Evolutionary conservation across 2,113 vertebrate species (phyloP).

Genomic region (Atherinomorus stipes): DNA sequence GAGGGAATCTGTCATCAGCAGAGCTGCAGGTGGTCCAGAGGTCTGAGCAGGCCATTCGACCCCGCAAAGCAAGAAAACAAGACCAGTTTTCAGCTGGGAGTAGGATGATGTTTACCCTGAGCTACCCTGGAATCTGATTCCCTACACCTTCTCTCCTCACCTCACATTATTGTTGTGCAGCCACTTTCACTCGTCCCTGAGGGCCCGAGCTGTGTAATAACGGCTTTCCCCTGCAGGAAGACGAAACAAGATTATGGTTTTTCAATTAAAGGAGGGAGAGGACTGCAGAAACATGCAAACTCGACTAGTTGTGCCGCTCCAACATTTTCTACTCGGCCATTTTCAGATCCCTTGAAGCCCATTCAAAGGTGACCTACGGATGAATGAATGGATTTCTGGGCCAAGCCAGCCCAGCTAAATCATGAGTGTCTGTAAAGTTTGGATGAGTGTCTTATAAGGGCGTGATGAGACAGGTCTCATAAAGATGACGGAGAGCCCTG

Average conservation of each 20-base stretch:
- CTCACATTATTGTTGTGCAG: slow-evolving; percentile 57
- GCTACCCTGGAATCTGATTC: slow-evolving; percentile 66
- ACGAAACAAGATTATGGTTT: slow-evolving; percentile 52
- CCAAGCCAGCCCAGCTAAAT: slow-evolving; percentile 68
- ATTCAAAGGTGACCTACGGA: slow-evolving; percentile 72
- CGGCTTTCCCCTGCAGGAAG: slow-evolving; percentile 36
- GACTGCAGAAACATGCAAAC: slow-evolving; percentile 33
- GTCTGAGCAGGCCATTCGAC: slow-evolving; percentile 54
- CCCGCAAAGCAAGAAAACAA: slow-evolving; percentile 68
- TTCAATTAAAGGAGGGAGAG: slow-evolving; percentile 38
- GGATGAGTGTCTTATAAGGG: slow-evolving; percentile 80
- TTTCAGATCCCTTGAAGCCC: slow-evolving; percentile 51
- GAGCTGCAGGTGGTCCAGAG: slow-evolving; percentile 76
- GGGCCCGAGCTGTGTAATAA: slow-evolving; percentile 51
- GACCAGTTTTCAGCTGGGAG: slow-evolving; percentile 60
- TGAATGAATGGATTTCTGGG: slow-evolving; percentile 58
- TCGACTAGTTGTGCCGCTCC: slow-evolving; percentile 5
- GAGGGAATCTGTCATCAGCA: slow-evolving; percentile 76
- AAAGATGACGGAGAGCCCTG: slow-evolving; percentile 76
- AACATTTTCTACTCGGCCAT: slow-evolving; percentile 13
- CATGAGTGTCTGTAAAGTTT: slow-evolving; percentile 74
- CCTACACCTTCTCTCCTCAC: slow-evolving; percentile 65
- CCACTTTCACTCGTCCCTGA: slow-evolving; percentile 57
- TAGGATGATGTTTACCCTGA: slow-evolving; percentile 59
- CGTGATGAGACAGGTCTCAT: slow-evolving; percentile 77